Evolutionary conservation across 35 echinoderm and acorn worm genomes (phyloP).

Genomic region (Chiridota heheva): DNA sequence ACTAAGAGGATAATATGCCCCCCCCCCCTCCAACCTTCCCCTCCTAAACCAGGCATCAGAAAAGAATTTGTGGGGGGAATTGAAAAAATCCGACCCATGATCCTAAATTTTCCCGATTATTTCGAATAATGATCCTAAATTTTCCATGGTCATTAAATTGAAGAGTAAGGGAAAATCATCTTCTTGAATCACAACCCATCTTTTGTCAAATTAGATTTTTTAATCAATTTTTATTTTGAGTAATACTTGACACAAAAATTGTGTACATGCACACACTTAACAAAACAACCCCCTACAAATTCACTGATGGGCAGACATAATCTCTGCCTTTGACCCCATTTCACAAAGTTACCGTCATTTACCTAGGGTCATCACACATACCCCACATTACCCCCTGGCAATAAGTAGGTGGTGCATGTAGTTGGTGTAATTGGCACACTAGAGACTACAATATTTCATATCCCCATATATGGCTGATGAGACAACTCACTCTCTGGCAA

Average conservation of each 20-base stretch:
- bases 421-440: background rate
- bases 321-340: background rate
- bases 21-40: background rate
- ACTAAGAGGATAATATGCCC: background rate
- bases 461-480: background rate
- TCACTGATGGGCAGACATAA: background rate
- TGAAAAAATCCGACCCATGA: background rate
- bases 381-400: background rate
- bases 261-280: too few species aligned
- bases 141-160: too few species aligned
- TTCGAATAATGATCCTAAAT: too few species aligned
- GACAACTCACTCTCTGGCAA: constrained; percentile 59
- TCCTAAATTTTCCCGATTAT: too few species aligned
- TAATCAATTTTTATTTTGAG: too few species aligned
- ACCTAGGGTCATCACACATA: background rate
- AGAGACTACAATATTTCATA: background rate
- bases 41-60: background rate
- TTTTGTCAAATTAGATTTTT: too few species aligned
- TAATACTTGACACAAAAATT: too few species aligned
- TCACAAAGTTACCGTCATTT: background rate
- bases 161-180: too few species aligned
- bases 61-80: background rate
- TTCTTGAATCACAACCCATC: too few species aligned
- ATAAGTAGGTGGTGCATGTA: background rate
- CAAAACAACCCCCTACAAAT: too few species aligned